Evolutionary conservation across 2,888 invertebrate genomes (phyloP).

Genomic region (Meliscaeva auricollis): DNA sequence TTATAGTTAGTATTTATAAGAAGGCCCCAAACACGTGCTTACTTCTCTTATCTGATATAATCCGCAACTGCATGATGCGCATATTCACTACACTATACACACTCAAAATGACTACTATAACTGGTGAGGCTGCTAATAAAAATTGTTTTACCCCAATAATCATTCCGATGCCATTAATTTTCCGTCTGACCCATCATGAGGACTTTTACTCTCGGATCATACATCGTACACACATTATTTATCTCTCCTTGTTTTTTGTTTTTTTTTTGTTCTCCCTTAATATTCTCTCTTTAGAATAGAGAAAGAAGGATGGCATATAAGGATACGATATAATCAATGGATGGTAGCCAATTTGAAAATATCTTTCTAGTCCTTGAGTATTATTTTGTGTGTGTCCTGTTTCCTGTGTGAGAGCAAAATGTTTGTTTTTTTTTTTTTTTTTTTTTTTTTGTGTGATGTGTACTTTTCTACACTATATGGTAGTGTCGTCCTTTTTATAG

Average conservation of each 20-base stretch:
- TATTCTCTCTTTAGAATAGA: neutral
- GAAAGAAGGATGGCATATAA: conserved; percentile 3
- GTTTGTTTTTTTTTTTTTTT: neutral
- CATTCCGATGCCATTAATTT: conserved; percentile 65
- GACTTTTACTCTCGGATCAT: conserved; percentile 63
- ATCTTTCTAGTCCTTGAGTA: conserved; percentile 43
- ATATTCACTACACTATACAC: neutral
- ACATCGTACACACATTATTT: conserved; percentile 56
- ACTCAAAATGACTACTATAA: neutral
- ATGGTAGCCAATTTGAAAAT: conserved; percentile 62
- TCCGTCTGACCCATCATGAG: conserved; percentile 64
- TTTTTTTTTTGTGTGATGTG: neutral
- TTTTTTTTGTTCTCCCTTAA: neutral
- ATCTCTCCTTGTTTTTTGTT: conserved; percentile 12
- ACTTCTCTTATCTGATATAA: neutral
- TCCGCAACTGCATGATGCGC: neutral
- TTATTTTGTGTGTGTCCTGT: conserved; percentile 28
- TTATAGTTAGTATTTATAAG: neutral
- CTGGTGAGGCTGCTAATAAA: conserved; percentile 49
- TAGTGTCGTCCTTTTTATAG: neutral
- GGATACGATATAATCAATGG: conserved; percentile 63
- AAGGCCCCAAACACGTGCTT: neutral
- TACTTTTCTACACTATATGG: neutral
- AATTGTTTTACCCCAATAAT: conserved; percentile 63
- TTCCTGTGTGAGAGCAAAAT: conserved; percentile 12